Conservation (phyloP, 2,113 vertebrate genomes). For the Epinephelus lanceolatus region DNA sequence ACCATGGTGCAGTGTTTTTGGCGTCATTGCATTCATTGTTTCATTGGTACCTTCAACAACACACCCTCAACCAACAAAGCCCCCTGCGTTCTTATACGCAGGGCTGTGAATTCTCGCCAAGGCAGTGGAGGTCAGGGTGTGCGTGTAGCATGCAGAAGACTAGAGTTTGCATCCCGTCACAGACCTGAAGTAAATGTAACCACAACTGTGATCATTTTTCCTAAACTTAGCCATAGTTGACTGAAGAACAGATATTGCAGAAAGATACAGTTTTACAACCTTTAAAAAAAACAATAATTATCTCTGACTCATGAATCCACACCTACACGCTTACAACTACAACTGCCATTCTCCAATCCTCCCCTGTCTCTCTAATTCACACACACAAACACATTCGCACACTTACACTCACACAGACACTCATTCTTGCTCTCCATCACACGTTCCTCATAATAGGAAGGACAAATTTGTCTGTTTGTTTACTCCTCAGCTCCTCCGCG, state of each 20-base stretch:
- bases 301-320: background rate
- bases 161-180: background rate
- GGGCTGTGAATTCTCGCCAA: background rate
- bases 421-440: constrained; percentile 21
- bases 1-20: too few relatives aligned
- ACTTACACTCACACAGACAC: background rate
- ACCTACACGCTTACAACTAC: background rate
- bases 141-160: too few relatives aligned
- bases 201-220: too few relatives aligned
- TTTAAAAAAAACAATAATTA: background rate
- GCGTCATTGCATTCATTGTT: background rate
- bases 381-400: background rate
- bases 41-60: background rate
- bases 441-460: constrained; percentile 45
- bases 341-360: background rate
- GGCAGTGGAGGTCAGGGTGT: background rate
- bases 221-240: background rate
- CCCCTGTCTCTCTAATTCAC: background rate
- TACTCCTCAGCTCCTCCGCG: constrained; percentile 42
- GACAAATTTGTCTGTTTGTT: constrained; percentile 60
- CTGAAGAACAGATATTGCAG: background rate
- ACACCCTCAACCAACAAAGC: background rate
- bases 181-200: background rate
- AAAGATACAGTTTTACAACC: background rate
- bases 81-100: background rate